Evolutionary conservation across 1,140 invertebrate genomes (phyloP), one percentile per base, ranked within the genome.

Genomic region (Trichonephila inaurata): DNA sequence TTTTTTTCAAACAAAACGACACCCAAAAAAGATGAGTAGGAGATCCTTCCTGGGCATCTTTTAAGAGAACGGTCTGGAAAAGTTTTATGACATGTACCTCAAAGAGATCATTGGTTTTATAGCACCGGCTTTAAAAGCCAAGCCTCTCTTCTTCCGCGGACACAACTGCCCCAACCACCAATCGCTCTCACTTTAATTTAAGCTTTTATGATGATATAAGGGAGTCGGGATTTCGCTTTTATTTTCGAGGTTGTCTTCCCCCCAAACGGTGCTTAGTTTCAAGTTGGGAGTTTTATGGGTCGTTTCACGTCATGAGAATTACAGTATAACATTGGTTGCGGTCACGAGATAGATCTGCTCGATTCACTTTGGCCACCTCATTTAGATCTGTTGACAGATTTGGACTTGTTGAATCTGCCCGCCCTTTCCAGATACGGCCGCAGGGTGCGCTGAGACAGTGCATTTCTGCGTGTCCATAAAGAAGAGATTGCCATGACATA

Each of bases 201-300:
- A 89, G 64, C 87, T 89, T 89, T 89, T 89, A 89, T 61, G 87
- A 89, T 72, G 64, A 89, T 69, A 61, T 72, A 89, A 89, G 64
- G 24, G 64, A n/a, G 66, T 58, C 58, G 87, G 64, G 87, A 66
- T 44, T 87, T 40, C 28, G n/a, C 61, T 87, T 87, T 87, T 87
- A 87, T 87, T 87, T 87, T 61, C 85, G 64, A 24, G 58, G 85
- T 64, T 87, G 51, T 87, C 85, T 64, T 64, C 60, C 61, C 81
- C 82, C 82, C 7, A 89, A 89, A 72, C 21, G 87, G 87, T 89
- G 87, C 87, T 89, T 89, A 89, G 62, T 89, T 89, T 89, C 64
- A 28, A 89, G 44, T 89, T 58, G 60, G 62, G 64, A 58, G 58
- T 89, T 89, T 87, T 87, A 87, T 87, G 58, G 61, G 58, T 62